Evolutionary conservation across 1,140 invertebrate species (phyloP).

Genomic region (Macrotrachela quadricornifera): DNA sequence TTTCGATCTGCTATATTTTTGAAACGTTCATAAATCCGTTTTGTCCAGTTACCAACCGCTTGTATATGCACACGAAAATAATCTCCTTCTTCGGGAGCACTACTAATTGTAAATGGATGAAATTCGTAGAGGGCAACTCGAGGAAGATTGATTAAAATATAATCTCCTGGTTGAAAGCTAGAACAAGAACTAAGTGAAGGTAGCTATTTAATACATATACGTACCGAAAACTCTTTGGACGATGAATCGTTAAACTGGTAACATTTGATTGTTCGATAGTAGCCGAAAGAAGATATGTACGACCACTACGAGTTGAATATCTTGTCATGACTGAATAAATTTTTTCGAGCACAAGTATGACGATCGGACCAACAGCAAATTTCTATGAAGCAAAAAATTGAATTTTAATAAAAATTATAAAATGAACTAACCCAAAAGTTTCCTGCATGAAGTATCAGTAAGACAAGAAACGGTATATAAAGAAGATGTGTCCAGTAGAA

Average conservation of each 20-base stretch:
- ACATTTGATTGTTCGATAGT: constrained; percentile 57
- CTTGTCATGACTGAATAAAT: too few relatives aligned
- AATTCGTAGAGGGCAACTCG: constrained; percentile 75
- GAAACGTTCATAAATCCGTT: constrained; percentile 55
- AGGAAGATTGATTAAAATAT: constrained; percentile 81
- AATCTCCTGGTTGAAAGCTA: constrained; percentile 81
- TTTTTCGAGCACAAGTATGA: too few relatives aligned
- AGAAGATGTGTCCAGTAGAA: constrained; percentile 85
- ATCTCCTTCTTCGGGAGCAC: constrained; percentile 72
- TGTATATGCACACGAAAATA: constrained; percentile 78
- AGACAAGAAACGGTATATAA: constrained; percentile 65
- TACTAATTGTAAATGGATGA: constrained; percentile 91
- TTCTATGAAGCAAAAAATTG: too few relatives aligned
- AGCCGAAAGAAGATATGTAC: constrained; percentile 48
- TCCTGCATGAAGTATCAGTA: constrained; percentile 62
- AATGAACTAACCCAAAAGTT: constrained; percentile 39
- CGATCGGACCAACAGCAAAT: too few relatives aligned
- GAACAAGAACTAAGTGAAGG: too few relatives aligned
- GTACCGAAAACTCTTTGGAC: constrained; percentile 53
- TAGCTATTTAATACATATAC: too few relatives aligned
- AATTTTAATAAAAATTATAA: too few relatives aligned
- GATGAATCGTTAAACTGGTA: constrained; percentile 43
- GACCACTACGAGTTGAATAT: constrained; percentile 10
- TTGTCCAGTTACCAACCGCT: constrained; percentile 81
- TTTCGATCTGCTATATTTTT: too few relatives aligned